phyloP scores from a whole-genome alignment of 2,888 invertebrate species.

The Stegana nigrithorax region DNA sequence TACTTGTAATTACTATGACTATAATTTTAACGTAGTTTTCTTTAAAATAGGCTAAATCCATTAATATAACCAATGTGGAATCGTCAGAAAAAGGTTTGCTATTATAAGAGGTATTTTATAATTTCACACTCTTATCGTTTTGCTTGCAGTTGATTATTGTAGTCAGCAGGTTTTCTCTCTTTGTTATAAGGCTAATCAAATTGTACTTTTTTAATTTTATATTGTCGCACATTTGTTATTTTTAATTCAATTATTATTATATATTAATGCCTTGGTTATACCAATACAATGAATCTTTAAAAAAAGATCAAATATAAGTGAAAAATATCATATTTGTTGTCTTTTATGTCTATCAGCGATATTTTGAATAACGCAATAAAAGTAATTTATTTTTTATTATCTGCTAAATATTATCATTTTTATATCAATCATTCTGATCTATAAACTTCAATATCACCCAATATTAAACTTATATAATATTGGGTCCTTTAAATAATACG shows the following conservation, averaged over 20 bases:
- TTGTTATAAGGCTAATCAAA: conserved; percentile 43
- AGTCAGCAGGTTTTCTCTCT: conserved; percentile 47
- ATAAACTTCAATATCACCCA: no score
- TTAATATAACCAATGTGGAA: conserved; percentile 55
- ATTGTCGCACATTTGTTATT: conserved; percentile 40
- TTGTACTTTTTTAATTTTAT: conserved; percentile 48
- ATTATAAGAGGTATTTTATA: conserved; percentile 46
- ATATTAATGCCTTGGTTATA: no score
- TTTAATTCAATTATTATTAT: conserved; percentile 32
- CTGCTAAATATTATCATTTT: no score
- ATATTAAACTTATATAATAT: no score
- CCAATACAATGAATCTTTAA: no score
- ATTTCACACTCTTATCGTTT: conserved; percentile 34
- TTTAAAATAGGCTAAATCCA: conserved; percentile 46
- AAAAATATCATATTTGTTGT: no score
- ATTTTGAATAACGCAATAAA: no score
- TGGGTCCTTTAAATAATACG: no score
- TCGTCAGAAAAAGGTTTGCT: conserved; percentile 55
- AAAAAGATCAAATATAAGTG: no score
- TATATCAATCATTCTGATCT: no score
- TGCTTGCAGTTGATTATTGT: conserved; percentile 49
- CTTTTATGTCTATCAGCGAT: no score
- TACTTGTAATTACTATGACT: conserved; percentile 59
- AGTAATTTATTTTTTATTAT: no score
- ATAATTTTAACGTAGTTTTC: conserved; percentile 39